Percentiles rank a stretch among this genome's conserved stretches.
Evolutionary conservation across 1,140 invertebrate genomes (phyloP).

Genomic region (Pygmarrhopalites habei): DNA sequence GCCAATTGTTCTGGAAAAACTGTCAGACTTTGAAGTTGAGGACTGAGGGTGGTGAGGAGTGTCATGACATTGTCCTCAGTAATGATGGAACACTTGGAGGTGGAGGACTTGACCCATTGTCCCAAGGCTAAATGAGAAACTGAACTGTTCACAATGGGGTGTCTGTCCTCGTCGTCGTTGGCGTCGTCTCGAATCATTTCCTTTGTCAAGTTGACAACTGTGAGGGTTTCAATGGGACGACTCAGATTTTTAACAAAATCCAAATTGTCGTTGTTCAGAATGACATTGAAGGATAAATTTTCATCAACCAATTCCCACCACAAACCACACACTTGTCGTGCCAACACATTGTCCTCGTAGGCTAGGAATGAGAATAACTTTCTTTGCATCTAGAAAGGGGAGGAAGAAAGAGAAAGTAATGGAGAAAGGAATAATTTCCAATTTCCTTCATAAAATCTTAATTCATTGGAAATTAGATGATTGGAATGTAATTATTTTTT

Average conservation of each 20-base stretch:
- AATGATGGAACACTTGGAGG: neutral
- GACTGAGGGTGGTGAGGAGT: neutral
- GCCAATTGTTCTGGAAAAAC: neutral
- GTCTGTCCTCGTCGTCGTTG: too few relatives aligned
- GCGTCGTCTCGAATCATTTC: neutral
- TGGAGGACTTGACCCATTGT: neutral
- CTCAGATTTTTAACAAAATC: neutral
- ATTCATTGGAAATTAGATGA: neutral
- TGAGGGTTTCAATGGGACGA: neutral
- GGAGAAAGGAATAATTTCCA: neutral
- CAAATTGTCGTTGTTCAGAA: neutral
- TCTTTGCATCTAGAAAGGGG: neutral
- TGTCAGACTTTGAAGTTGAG: neutral
- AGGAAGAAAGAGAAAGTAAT: neutral
- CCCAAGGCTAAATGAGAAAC: neutral
- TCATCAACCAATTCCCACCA: neutral
- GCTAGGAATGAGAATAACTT: neutral
- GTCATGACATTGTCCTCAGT: neutral
- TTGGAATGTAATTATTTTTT: neutral
- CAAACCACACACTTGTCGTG: neutral
- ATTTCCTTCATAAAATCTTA: neutral
- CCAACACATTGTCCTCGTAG: neutral
- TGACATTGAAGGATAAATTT: neutral
- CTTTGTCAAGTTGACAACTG: neutral
- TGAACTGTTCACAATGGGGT: neutral